Evolutionary conservation across 2,797 vertebrate genomes (phyloP).

Genomic region (Melanotaenia pygmaea): DNA sequence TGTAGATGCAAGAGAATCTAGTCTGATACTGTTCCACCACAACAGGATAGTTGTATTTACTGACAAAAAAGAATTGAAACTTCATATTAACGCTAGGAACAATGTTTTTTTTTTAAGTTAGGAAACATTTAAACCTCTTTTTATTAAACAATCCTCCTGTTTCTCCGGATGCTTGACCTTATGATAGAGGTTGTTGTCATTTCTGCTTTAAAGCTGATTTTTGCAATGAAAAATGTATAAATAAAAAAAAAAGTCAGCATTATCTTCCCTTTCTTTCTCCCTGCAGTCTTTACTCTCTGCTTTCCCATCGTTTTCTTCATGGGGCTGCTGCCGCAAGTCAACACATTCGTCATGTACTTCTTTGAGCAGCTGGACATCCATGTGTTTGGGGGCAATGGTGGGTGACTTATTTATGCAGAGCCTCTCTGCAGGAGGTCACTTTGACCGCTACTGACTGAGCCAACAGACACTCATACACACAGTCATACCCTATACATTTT

Average conservation of each 20-base stretch:
- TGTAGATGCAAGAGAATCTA: no score
- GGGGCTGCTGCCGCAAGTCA: conserved; percentile 98
- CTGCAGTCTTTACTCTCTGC: conserved; percentile 95
- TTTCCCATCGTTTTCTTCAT: conserved; percentile 98
- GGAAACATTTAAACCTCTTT: conserved; percentile 19
- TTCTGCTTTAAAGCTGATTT: no score
- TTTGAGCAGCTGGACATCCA: conserved; percentile 99
- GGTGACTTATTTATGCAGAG: conserved; percentile 58
- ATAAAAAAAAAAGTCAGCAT: not conserved
- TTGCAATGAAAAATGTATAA: not conserved
- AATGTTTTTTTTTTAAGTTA: conserved; percentile 10
- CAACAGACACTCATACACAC: conserved; percentile 2
- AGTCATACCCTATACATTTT: conserved; percentile 12
- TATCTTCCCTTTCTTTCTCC: conserved; percentile 23
- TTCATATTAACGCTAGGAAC: not conserved
- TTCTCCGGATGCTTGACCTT: conserved; percentile 6
- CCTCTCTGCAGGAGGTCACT: conserved; percentile 24
- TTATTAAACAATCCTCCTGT: conserved; percentile 30
- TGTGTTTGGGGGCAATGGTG: conserved; percentile 97
- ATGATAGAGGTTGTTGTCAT: not conserved
- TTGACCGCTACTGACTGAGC: conserved; percentile 38
- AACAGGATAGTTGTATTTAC: no score
- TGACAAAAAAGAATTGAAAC: not conserved
- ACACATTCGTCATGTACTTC: conserved; percentile 99
- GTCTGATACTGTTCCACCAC: no score